Percentiles rank a stretch among this genome's conserved stretches.
Conservation (phyloP, 2,888 invertebrate genomes). For the Zygaena filipendulae region DNA sequence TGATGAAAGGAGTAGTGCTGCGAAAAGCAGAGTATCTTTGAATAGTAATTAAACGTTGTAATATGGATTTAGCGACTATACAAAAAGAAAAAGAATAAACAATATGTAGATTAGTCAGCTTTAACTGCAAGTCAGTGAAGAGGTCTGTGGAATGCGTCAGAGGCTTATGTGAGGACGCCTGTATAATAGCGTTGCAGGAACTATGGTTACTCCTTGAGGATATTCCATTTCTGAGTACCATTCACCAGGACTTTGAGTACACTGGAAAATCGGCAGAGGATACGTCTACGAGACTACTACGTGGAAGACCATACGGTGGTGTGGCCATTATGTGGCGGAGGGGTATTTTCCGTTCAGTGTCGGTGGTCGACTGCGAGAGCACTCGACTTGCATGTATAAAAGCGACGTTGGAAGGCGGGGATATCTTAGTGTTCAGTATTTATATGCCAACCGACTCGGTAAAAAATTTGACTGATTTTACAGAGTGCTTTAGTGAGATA, state of each 20-base stretch:
- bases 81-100: conserved; percentile 3
- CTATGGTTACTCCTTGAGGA: conserved; percentile 8
- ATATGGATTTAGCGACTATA: too few relatives aligned
- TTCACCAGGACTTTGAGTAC: conserved; percentile 2
- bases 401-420: too few relatives aligned
- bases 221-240: conserved; percentile 3
- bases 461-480: conserved; percentile 12
- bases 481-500: conserved; percentile 9
- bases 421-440: conserved; percentile 12
- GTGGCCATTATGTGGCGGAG: conserved; percentile 9
- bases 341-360: conserved; percentile 4
- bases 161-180: conserved; percentile 7
- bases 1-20: too few relatives aligned
- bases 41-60: too few relatives aligned
- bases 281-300: conserved; percentile 4
- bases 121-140: conserved; percentile 10
- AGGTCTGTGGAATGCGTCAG: conserved; percentile 6
- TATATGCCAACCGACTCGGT: conserved; percentile 14
- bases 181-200: conserved; percentile 9
- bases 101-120: conserved; percentile 7
- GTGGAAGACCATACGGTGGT: conserved; percentile 8
- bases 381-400: conserved; percentile 4
- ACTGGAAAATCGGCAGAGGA: conserved; percentile 7
- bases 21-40: too few relatives aligned
- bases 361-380: conserved; percentile 8